Base-by-base conservation (phyloP, 2,888 invertebrate species). In the Neria commutata region DNA sequence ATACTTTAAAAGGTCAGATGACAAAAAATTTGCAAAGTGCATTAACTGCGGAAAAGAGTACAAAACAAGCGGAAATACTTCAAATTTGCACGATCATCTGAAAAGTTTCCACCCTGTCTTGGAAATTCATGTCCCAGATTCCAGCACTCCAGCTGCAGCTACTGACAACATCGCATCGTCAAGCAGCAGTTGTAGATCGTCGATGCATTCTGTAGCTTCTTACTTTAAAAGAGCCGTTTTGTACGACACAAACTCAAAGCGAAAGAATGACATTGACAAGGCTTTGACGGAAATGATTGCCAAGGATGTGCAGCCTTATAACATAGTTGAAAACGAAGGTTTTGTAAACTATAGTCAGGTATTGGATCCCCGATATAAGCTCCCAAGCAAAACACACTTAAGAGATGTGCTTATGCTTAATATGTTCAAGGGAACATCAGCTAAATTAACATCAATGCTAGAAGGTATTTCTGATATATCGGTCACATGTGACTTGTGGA, bases 311-410 rank as follows among this genome's bases (percentile, higher is more conserved):
- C 72, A 76, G 51, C 73, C 75, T n/a, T 71, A 74, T 54, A 66
- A 61, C 50, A 67, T 76, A 29, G 76, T 75, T n/a, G 70, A 75
- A 54, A 71, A 74, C 65, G 51, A 59, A 57, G 72, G 74, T 52
- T 74, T 76, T 64, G 59, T 54, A 60, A 11, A 37, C 2, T 42
- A 53, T 16, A 19, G 19, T 33, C 52, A 51, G 11, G 1, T 45
- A 16, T 49, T 45, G 16, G 57, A 46, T 52, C 17, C 33, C 8
- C 24, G 50, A 33, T 51, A 49, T 16, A 59, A 33, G 29, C 56
- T 76, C 47, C 72, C 71, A 37, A 64, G 60, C 19, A 60, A 72
- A 17, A 72, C 66, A 55, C 67, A 62, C 25, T 50, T 74, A 29
- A 66, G 67, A 50, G 60, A 68, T 47, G 63, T 51, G 11, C 26